Conservation (phyloP, 2,797 vertebrate genomes). For the Enteromius treurensis region DNA sequence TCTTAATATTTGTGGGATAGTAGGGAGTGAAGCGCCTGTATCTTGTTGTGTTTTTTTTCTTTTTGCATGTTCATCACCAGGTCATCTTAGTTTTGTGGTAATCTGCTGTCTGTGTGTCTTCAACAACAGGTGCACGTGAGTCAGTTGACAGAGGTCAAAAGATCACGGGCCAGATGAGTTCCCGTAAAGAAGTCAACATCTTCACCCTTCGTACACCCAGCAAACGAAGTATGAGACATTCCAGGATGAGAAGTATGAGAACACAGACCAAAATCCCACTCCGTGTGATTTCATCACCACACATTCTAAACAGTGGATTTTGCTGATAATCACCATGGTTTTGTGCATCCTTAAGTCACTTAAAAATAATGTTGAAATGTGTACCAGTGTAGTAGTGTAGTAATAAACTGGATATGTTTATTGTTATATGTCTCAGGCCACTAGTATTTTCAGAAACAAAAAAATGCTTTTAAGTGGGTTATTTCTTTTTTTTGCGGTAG, state of each 20-base stretch:
- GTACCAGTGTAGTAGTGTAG: too few species aligned
- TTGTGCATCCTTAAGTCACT: too few species aligned
- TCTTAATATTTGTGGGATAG: neutral
- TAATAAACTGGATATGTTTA: too few species aligned
- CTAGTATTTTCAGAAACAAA: too few species aligned
- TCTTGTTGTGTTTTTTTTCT: constrained; percentile 32
- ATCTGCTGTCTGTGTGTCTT: constrained; percentile 6
- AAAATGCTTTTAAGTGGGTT: too few species aligned
- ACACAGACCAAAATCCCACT: neutral
- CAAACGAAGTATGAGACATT: neutral
- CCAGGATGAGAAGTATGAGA: neutral
- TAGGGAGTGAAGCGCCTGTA: neutral
- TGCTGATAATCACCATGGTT: neutral
- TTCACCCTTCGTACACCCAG: constrained; percentile 31
- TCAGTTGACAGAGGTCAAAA: constrained; percentile 19
- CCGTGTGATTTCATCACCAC: neutral
- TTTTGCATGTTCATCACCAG: constrained; percentile 3
- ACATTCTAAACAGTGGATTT: neutral
- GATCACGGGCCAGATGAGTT: constrained; percentile 48
- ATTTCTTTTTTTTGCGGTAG: too few species aligned
- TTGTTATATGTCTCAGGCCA: too few species aligned
- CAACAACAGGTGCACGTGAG: constrained; percentile 51
- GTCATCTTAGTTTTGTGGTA: neutral
- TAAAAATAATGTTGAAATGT: too few species aligned
- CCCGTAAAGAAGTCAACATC: constrained; percentile 18